Base-by-base conservation (phyloP, 1,140 invertebrate genomes). In the Adelges cooleyi region DNA sequence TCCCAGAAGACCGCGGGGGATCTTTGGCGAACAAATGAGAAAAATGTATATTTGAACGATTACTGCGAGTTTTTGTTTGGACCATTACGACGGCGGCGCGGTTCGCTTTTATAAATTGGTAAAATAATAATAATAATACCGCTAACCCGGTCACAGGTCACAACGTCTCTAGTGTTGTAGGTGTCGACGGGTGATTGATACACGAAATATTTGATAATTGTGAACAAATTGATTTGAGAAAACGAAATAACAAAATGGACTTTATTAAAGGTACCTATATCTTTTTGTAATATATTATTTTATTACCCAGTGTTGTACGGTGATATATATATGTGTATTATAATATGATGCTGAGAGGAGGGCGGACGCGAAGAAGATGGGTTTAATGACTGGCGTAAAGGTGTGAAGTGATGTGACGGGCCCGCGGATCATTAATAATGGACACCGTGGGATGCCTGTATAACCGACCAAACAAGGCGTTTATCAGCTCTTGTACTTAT, bases 401-500 rank as follows among this genome's bases (percentile, higher is more conserved):
- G n/a, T n/a, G 40, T n/a, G 40, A 44, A 27, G 11, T 46, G 40
- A 62, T 33, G 42, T 48, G 56, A 48, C 27, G 56, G 40, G 44
- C 42, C 23, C 38, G 23, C 40, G 23, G 42, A 62, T 62, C 56
- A 62, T 62, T 62, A 62, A 62, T 62, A 62, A 62, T 22, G 56
- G 56, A 62, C 56, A 62, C 56, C 42, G 56, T 62, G 56, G 56
- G 56, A 62, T 33, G 56, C 38, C 38, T 48, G 17, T 48, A 29
- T 20, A 46, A 46, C 54, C 38, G 56, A 62, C 42, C 27, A 62
- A 62, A 62, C 56, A 62, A 62, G 56, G 56, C 40, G 56, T 62
- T 62, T 62, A 62, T 48, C 40, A 25, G 9, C 36, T 8, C 29
- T 33, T 11, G 11, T 33, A 33, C 11, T 6, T 33, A 11, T 6